These are phyloP conservation scores for Heterodera carotae DNA, from an alignment of 1,140 invertebrate genomes.

Conservation along the genomic window DNA sequence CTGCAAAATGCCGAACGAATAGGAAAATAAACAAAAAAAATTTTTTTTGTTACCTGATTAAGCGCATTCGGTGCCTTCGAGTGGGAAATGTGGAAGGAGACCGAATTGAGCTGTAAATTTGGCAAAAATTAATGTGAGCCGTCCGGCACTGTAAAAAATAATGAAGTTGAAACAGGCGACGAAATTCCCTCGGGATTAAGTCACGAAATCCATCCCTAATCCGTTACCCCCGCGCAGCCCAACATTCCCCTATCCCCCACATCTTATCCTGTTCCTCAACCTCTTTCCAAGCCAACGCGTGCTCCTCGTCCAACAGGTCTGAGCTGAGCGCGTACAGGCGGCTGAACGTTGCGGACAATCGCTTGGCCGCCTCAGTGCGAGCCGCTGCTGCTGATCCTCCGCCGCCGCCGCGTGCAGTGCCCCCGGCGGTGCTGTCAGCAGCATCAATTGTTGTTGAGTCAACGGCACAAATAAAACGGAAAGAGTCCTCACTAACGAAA, in stretches of 20 bases:
- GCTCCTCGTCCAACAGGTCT: conserved; percentile 49
- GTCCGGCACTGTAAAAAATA: too few relatives aligned
- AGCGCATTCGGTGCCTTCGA: conserved; percentile 59
- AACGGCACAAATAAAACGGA: conserved; percentile 55
- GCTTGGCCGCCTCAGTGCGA: conserved; percentile 26
- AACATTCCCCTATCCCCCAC: too few relatives aligned
- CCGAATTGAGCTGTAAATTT: conserved; percentile 51
- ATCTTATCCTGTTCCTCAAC: conserved; percentile 14
- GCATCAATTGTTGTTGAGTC: neutral
- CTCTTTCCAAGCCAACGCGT: conserved; percentile 52
- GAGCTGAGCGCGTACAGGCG: conserved; percentile 35
- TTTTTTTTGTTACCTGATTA: conserved; percentile 31
- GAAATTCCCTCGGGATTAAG: too few relatives aligned
- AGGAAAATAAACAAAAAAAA: neutral
- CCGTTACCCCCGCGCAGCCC: too few relatives aligned
- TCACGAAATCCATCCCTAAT: too few relatives aligned
- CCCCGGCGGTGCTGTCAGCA: neutral
- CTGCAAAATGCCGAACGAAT: neutral
- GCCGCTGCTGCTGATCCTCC: conserved; percentile 12
- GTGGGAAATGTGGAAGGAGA: conserved; percentile 49
- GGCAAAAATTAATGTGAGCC: neutral
- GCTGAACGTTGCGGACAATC: conserved; percentile 24
- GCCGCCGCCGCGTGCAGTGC: neutral
- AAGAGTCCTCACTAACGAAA: conserved; percentile 56
- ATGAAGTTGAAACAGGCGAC: too few relatives aligned